A percentile compares a stretch with the other conserved stretches of the same genome.
These are phyloP conservation scores for Aricia artaxerxes DNA, from an alignment of 2,888 invertebrate species.

Conservation along the genomic window DNA sequence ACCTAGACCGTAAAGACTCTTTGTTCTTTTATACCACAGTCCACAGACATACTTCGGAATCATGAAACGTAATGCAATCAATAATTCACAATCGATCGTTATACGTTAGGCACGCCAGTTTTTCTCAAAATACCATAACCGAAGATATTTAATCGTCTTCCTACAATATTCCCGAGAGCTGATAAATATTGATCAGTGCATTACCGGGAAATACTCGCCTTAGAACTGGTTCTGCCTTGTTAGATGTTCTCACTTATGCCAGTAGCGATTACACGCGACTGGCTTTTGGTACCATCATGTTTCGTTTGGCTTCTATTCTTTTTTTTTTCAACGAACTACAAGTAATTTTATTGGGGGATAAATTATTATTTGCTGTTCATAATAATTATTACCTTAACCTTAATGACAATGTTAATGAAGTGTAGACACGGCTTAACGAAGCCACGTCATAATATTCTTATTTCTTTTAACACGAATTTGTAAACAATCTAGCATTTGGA, in stretches of 20 bases:
- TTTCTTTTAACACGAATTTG: too few species aligned
- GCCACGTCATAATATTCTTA: too few species aligned
- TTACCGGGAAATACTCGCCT: conserved; percentile 47
- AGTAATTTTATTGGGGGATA: neutral
- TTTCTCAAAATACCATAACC: conserved; percentile 35
- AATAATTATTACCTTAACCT: neutral
- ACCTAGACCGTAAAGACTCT: too few species aligned
- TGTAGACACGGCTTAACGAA: neutral
- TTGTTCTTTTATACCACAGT: neutral
- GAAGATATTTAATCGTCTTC: conserved; percentile 44
- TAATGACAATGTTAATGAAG: neutral
- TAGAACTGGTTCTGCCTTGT: conserved; percentile 38
- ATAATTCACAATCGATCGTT: conserved; percentile 16
- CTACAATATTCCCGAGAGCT: conserved; percentile 54
- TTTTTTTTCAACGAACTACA: neutral
- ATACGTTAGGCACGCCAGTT: conserved; percentile 32
- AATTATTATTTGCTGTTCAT: neutral
- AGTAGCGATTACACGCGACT: neutral
- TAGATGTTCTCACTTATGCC: conserved; percentile 13
- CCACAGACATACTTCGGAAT: neutral
- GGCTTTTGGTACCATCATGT: neutral
- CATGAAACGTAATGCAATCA: conserved; percentile 1
- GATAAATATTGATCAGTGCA: conserved; percentile 67
- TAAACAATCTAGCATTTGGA: too few species aligned
- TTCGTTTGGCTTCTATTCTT: neutral